These are phyloP conservation scores for Eutolmus rufibarbis DNA, from an alignment of 2,888 invertebrate genomes.

Conservation along the genomic window DNA sequence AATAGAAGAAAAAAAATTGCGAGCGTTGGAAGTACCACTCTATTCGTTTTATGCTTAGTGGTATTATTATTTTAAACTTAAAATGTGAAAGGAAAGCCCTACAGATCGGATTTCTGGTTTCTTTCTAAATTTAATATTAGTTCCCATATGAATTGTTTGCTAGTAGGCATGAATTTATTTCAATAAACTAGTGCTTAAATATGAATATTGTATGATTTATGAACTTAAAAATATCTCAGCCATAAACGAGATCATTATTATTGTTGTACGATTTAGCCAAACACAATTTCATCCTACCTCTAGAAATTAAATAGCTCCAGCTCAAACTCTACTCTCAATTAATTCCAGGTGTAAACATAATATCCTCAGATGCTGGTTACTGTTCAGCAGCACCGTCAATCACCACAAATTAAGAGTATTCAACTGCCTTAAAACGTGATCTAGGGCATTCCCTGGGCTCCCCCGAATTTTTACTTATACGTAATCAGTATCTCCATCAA, in stretches of 20 bases:
- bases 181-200: background rate
- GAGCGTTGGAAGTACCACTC: background rate
- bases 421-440: background rate
- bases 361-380: background rate
- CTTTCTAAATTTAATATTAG: background rate
- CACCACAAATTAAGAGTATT: background rate
- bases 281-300: background rate
- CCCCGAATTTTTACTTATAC: background rate
- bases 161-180: background rate
- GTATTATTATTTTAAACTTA: too few species aligned
- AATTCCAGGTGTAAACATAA: background rate
- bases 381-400: background rate
- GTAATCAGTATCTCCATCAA: background rate
- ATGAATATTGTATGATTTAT: background rate
- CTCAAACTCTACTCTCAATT: background rate
- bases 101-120: too few species aligned
- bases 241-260: background rate
- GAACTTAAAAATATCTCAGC: background rate
- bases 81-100: too few species aligned
- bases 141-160: background rate
- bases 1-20: background rate
- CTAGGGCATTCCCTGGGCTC: background rate
- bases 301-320: background rate
- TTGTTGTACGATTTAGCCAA: background rate
- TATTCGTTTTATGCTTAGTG: background rate